Base-by-base conservation (phyloP, 2,888 invertebrate species). In the Caenorhabditis uteleia region DNA sequence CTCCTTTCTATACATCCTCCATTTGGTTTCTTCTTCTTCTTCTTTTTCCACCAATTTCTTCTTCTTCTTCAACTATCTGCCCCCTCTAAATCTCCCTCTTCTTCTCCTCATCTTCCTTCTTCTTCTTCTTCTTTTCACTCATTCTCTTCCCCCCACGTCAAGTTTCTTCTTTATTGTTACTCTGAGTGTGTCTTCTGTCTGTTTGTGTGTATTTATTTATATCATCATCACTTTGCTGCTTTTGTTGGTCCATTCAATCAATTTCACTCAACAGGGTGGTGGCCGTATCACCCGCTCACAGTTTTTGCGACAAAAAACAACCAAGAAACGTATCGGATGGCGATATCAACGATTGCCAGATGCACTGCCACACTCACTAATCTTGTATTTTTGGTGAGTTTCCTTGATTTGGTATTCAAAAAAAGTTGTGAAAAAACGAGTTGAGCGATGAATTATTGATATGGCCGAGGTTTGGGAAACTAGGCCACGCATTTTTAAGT, bases 271-370 rank as follows among this genome's bases (percentile, higher is more conserved):
- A n/a, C n/a, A n/a, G n/a, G n/a, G 31, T 10, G 8, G n/a, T n/a
- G n/a, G n/a, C n/a, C n/a, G n/a, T n/a, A n/a, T n/a, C n/a, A n/a
- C n/a, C n/a, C n/a, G n/a, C 10, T 31, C 10, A 12, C 31, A 31
- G 8, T 12, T 12, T 31, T 31, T 31, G 10, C 31, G 31, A 31
- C 10, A 10, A 10, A 14, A 10, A 12, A 31, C 14, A n/a, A n/a
- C n/a, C n/a, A n/a, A n/a, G n/a, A n/a, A n/a, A n/a, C n/a, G n/a
- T 49, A 33, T 45, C 55, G 54, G 33, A 64, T 64, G 62, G 51
- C 57, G 45, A 57, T 33, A 33, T 44, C 62, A 44, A 43, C 36
- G 7, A 31, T 64, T 38, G 56, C 51, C 21, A 29, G 62, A 57
- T 57, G 56, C 33, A 23, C 57, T 44, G 62, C 57, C 31, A 57